Evolutionary conservation across 2,888 invertebrate genomes (phyloP).

Genomic region (Nemapogon koenigi): DNA sequence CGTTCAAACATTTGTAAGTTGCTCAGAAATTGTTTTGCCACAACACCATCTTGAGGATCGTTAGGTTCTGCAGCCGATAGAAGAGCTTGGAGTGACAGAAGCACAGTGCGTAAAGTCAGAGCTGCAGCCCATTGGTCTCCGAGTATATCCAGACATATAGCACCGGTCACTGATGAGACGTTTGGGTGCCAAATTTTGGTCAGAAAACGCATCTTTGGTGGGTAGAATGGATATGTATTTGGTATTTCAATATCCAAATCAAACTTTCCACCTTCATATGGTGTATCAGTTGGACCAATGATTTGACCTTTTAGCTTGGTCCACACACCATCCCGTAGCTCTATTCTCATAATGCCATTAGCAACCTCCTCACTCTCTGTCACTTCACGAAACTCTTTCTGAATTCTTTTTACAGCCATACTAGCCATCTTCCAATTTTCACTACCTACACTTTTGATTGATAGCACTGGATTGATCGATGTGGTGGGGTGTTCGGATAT

Average conservation of each 20-base stretch:
- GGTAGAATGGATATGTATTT: slow-evolving; percentile 99
- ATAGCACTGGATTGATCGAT: too few species aligned
- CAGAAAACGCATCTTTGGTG: slow-evolving; percentile 97
- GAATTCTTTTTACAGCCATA: slow-evolving; percentile 2
- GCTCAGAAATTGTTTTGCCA: slow-evolving; percentile 96
- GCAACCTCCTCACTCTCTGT: neutral
- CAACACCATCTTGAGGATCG: slow-evolving; percentile 94
- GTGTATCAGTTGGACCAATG: slow-evolving; percentile 97
- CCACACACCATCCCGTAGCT: slow-evolving; percentile 89
- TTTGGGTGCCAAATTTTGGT: slow-evolving; percentile 99
- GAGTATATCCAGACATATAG: slow-evolving; percentile 97
- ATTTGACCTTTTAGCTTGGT: slow-evolving; percentile 94
- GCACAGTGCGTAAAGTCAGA: slow-evolving; percentile 94
- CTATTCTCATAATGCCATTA: slow-evolving; percentile 74
- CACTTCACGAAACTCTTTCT: neutral
- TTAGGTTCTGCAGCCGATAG: slow-evolving; percentile 91
- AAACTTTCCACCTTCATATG: slow-evolving; percentile 96
- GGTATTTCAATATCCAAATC: slow-evolving; percentile 96
- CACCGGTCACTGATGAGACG: slow-evolving; percentile 97
- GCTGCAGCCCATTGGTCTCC: slow-evolving; percentile 99
- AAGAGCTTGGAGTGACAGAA: slow-evolving; percentile 94
- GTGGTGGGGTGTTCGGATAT: too few species aligned
- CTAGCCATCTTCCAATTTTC: slow-evolving; percentile 2
- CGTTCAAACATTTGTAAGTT: slow-evolving; percentile 83
- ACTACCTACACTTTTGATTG: slow-evolving; percentile 14